These are phyloP conservation scores for Acleris cristana DNA, from an alignment of 2,888 invertebrate genomes.

Conservation along the genomic window DNA sequence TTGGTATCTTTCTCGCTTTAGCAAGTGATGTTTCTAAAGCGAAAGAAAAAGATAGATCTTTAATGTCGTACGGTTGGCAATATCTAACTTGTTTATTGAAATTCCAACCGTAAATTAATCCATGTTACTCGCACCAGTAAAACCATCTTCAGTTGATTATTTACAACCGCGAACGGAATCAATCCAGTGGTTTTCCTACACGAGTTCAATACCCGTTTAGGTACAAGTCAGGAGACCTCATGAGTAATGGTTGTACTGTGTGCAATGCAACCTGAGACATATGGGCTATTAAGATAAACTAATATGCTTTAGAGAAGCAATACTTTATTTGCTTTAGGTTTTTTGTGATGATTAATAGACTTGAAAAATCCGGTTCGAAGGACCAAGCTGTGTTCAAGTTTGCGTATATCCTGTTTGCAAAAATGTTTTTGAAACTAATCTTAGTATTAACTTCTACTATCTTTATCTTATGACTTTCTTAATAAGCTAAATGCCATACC, in stretches of 20 bases:
- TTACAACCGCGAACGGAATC: conserved; percentile 25
- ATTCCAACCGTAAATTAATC: conserved; percentile 20
- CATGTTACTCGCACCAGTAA: conserved; percentile 22
- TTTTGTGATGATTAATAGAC: background rate
- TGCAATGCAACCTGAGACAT: conserved; percentile 24
- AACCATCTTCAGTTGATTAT: conserved; percentile 30
- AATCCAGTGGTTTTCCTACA: conserved; percentile 17
- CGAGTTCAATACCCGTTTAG: conserved; percentile 27
- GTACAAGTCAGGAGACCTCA: background rate
- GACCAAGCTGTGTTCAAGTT: background rate
- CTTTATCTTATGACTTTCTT: too few species aligned
- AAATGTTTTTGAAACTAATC: background rate
- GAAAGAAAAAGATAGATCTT: background rate
- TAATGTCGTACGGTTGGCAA: background rate
- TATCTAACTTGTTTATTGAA: conserved; percentile 22
- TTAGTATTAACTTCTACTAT: too few species aligned
- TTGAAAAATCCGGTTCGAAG: conserved; percentile 18
- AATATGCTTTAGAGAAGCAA: conserved; percentile 26
- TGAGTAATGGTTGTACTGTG: conserved; percentile 24
- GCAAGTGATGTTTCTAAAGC: too few species aligned
- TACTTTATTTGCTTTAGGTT: background rate
- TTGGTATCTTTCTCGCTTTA: too few species aligned
- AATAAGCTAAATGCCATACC: too few species aligned
- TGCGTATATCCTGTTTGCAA: background rate
- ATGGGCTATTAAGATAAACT: conserved; percentile 34